Conservation (phyloP, 1,140 invertebrate genomes). For the Metaphire vulgaris region DNA sequence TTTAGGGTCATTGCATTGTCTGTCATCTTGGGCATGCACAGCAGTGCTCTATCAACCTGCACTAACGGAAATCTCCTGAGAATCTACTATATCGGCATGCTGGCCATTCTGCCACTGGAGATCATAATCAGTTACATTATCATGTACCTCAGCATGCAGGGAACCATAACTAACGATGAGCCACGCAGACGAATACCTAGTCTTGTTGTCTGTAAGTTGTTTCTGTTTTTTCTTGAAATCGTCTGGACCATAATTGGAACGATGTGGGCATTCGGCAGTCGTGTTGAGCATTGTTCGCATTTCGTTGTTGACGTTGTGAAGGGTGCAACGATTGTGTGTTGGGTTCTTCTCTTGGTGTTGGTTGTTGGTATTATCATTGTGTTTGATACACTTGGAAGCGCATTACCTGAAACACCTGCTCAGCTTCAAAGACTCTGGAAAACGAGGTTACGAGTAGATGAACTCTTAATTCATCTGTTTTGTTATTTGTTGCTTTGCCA, state of each 20-base stretch:
- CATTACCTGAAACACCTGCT: constrained; percentile 12
- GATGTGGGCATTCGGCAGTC: constrained; percentile 64
- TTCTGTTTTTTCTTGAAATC: constrained; percentile 64
- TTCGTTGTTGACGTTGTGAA: constrained; percentile 37
- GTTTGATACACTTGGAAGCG: constrained; percentile 65
- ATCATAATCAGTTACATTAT: constrained; percentile 42
- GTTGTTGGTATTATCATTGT: constrained; percentile 68
- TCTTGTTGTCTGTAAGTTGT: constrained; percentile 49
- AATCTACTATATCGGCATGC: constrained; percentile 39
- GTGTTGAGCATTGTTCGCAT: constrained; percentile 36
- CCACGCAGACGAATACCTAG: constrained; percentile 47
- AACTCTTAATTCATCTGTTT: too few relatives aligned
- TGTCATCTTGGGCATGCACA: constrained; percentile 36
- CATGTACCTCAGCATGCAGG: constrained; percentile 47
- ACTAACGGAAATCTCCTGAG: constrained; percentile 33
- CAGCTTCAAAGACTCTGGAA: constrained; percentile 24
- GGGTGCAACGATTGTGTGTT: constrained; percentile 70
- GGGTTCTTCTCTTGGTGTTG: constrained; percentile 67
- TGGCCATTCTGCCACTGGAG: constrained; percentile 41
- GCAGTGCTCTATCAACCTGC: constrained; percentile 33
- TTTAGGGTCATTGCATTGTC: constrained; percentile 38
- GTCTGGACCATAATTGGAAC: constrained; percentile 71
- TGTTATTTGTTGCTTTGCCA: too few relatives aligned
- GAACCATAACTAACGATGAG: constrained; percentile 46
- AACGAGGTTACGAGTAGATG: too few relatives aligned